Conservation (phyloP, 1,140 invertebrate species). For the Scaptomyza hsui region DNA sequence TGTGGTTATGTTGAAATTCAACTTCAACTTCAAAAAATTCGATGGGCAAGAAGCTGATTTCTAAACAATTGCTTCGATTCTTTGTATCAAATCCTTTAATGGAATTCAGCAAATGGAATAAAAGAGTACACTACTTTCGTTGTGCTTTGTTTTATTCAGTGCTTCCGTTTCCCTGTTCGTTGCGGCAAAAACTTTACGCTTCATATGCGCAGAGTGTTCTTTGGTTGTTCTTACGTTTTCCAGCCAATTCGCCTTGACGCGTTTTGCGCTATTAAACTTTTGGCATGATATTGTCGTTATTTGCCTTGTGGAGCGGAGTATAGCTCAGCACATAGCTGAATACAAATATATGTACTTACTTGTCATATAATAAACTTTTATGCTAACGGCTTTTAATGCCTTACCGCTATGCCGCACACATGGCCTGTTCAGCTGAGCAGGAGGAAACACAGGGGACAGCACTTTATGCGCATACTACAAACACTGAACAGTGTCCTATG, state of each 20-base stretch:
- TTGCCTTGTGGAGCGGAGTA: slow-evolving; percentile 37
- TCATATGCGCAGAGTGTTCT: slow-evolving; percentile 60
- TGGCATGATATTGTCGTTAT: slow-evolving; percentile 76
- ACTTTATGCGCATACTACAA: slow-evolving; percentile 64
- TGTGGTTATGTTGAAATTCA: no score
- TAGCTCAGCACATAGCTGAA: slow-evolving; percentile 40
- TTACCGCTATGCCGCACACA: slow-evolving; percentile 58
- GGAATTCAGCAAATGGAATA: neutral
- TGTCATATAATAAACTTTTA: slow-evolving; percentile 82
- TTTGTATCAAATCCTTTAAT: neutral
- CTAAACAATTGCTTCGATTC: no score
- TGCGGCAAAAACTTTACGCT: slow-evolving; percentile 59
- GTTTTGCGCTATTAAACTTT: slow-evolving; percentile 79
- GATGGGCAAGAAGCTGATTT: no score
- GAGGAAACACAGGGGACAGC: slow-evolving; percentile 37
- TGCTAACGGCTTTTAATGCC: slow-evolving; percentile 76
- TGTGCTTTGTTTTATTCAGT: slow-evolving; percentile 25
- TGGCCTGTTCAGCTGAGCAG: slow-evolving; percentile 35
- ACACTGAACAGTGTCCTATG: slow-evolving; percentile 17
- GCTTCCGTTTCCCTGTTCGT: slow-evolving; percentile 21
- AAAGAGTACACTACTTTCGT: slow-evolving; percentile 30
- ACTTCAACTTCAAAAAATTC: no score
- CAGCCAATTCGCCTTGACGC: slow-evolving; percentile 74
- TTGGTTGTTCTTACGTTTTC: slow-evolving; percentile 65
- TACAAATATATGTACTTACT: slow-evolving; percentile 69